Base-by-base conservation (phyloP, 2,888 invertebrate species). In the Megamerina dolium region DNA sequence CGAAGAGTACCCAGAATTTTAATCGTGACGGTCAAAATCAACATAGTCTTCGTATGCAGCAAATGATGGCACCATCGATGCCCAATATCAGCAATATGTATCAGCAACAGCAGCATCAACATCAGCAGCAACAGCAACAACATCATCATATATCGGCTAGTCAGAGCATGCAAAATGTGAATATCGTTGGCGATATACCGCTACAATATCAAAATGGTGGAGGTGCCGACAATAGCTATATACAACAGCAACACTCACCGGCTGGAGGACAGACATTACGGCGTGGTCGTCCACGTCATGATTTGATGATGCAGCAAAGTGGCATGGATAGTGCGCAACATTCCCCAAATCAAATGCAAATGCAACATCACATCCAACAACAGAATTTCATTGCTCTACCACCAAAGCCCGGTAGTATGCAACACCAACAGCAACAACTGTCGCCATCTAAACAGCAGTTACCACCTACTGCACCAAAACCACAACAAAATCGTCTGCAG, bases 261-360 rank as follows among this genome's bases (percentile, higher is more conserved):
- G 48, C 54, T 8, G 52, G 53, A 9, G 49, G 37, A 2, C 53
- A 55, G 18, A 51, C 53, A 3, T 41, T 57, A 8, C 46, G 64
- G 30, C 62, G 63, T 43, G 63, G 62, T 48, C n/a, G n/a, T n/a
- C 56, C 60, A 39, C 51, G 56, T 12, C 44, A 50, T 9, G 56
- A 56, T 51, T 32, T 58, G 4, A 45, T 57, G 37, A 47, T 51
- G 42, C 46, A 47, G 18, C 46, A 30, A 1, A 35, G 45, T 14
- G 43, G 36, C 21, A 31, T 50, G 13, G 54, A 54, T 19, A 43
- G 41, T 26, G 41, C 49, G 8, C 53, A 56, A 29, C 53, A 51
- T 31, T 48, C 52, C 16, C 50, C 60, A 62, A 43, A 56, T 61
- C 17, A 39, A 87, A 88, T 61, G 85, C 87, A 65, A 81, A 85